phyloP scores from a whole-genome alignment of 2,888 invertebrate species.

The Coleophora flavipennella region DNA sequence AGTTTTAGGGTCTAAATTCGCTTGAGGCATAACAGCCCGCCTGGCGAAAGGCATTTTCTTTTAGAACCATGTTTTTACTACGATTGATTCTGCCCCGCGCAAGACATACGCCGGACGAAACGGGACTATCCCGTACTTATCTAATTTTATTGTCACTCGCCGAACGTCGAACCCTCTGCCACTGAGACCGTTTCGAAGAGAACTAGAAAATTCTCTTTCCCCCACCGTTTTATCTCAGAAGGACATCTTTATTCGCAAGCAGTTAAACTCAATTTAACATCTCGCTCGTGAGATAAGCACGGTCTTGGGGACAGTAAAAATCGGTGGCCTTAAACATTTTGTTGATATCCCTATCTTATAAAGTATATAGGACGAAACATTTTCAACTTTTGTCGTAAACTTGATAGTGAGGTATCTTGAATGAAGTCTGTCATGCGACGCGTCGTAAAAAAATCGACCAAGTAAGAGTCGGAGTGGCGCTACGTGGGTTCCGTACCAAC shows the following conservation, averaged over 20 bases:
- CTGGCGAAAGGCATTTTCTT: slow-evolving; percentile 6
- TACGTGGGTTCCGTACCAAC: no score
- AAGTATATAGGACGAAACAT: no score
- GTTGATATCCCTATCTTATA: no score
- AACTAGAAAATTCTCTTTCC: slow-evolving; percentile 23
- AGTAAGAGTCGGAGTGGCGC: no score
- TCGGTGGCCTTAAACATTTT: slow-evolving; percentile 19
- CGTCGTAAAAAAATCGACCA: no score
- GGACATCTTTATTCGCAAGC: slow-evolving; percentile 62
- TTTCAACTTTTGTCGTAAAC: no score
- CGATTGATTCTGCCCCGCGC: slow-evolving; percentile 65
- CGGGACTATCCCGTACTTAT: slow-evolving; percentile 65
- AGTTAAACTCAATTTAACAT: slow-evolving; percentile 63
- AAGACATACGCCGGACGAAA: slow-evolving; percentile 47
- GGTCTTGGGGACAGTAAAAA: slow-evolving; percentile 33
- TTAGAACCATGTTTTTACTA: slow-evolving; percentile 58
- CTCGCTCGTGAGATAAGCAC: slow-evolving; percentile 43
- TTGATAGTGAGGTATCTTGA: no score
- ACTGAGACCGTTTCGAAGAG: slow-evolving; percentile 20
- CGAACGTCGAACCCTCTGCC: slow-evolving; percentile 26
- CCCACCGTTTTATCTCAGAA: slow-evolving; percentile 36
- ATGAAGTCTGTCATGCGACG: no score
- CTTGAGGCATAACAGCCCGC: slow-evolving; percentile 19
- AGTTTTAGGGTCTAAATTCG: slow-evolving; percentile 29
- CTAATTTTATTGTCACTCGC: slow-evolving; percentile 71